phyloP scores from a whole-genome alignment of 2,888 invertebrate genomes.

The Yponomeuta sedellus region DNA sequence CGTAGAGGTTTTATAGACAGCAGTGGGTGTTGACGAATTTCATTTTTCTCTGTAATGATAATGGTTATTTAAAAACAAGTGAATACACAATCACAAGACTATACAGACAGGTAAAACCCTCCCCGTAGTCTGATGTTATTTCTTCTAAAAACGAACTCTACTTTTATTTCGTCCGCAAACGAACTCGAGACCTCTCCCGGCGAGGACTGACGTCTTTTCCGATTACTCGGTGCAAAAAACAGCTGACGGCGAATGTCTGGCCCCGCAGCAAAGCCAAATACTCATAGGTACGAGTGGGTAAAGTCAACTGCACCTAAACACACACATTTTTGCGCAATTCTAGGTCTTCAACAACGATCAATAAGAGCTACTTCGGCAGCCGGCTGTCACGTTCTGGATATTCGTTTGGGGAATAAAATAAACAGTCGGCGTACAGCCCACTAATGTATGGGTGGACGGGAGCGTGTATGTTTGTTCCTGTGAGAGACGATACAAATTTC shows the following conservation, averaged over 20 bases:
- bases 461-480: not conserved
- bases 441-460: conserved; percentile 28
- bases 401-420: conserved; percentile 44
- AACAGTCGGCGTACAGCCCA: conserved; percentile 35
- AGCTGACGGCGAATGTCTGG: conserved; percentile 29
- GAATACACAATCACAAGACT: too few species aligned
- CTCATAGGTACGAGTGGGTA: not conserved
- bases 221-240: conserved; percentile 33
- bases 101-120: too few species aligned
- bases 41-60: too few species aligned
- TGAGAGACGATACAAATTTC: not conserved
- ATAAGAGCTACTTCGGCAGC: too few species aligned
- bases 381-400: too few species aligned
- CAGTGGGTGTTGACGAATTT: too few species aligned
- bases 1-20: too few species aligned
- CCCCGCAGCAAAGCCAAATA: conserved; percentile 28
- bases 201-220: conserved; percentile 26
- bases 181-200: not conserved
- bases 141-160: not conserved
- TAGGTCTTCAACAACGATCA: too few species aligned
- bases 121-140: not conserved
- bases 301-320: too few species aligned
- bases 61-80: too few species aligned
- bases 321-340: too few species aligned
- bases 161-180: not conserved